Evolutionary conservation across 1,140 invertebrate genomes (phyloP), one percentile per base, ranked within the genome.

Genomic region (Leucophenga varia): DNA sequence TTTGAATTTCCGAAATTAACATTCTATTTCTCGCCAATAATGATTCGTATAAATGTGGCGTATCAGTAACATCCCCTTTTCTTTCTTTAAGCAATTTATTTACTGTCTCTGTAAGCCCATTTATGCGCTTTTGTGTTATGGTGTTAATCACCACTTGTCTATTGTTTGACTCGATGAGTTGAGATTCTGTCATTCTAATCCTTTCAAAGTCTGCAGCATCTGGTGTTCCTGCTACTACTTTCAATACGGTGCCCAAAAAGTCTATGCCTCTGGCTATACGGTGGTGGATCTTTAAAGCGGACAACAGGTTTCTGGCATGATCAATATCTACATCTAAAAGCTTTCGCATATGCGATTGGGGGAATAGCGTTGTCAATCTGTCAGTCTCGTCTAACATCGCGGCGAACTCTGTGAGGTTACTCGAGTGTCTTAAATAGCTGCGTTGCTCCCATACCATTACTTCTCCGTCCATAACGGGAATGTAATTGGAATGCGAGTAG

Each of bases 221-320:
- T 1, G 42, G 42, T 10, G 48, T 45, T 10, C 19, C 42, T 6
- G 48, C 42, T 13, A 37, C 39, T 3, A 49, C 17, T 18, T 45
- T 45, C 1, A 50, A 22, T n/a, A 17, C 28, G 3, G 48, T 44
- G 2, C 48, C 36, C 8, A 40, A 50, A n/a, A n/a, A n/a, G n/a
- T n/a, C n/a, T n/a, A n/a, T n/a, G n/a, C n/a, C n/a, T n/a, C n/a
- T n/a, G n/a, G n/a, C n/a, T n/a, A n/a, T n/a, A n/a, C n/a, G n/a
- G n/a, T n/a, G n/a, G n/a, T n/a, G n/a, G n/a, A n/a, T 10, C 13
- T 10, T 25, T 22, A 45, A 28, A n/a, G n/a, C 13, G 12, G 42
- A 45, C 16, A 40, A 45, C 0, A 25, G 7, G 16, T 40, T 41
- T 9, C 14, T 16, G 3, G 13, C 10, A 25, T 45, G 42, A n/a